A percentile compares a stretch with the other conserved stretches of the same genome.
Conservation (phyloP, 1,140 invertebrate species). For the Drosophila ambigua region DNA sequence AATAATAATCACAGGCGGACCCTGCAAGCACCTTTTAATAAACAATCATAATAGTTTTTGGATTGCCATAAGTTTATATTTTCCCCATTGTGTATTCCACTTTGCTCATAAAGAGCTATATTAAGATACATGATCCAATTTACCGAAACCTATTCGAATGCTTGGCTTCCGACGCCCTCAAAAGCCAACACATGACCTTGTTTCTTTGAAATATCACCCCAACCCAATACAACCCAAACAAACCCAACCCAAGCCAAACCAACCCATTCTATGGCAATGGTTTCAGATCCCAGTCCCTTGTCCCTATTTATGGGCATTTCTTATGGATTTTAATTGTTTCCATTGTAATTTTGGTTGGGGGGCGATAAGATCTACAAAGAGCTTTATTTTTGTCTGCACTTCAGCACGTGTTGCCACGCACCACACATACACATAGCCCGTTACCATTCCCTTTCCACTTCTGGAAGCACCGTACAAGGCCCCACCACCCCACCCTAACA, state of each 20-base stretch:
- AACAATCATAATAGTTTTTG: too few species aligned
- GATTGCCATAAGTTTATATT: too few species aligned
- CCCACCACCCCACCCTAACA: constrained; percentile 21
- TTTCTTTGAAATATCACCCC: constrained; percentile 27
- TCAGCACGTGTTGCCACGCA: constrained; percentile 46
- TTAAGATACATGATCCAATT: too few species aligned
- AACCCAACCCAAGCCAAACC: too few species aligned
- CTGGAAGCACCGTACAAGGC: constrained; percentile 23
- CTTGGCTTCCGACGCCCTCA: too few species aligned
- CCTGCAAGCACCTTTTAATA: too few species aligned
- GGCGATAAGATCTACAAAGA: constrained; percentile 51
- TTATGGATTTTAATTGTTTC: constrained; percentile 53
- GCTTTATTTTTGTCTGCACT: constrained; percentile 59
- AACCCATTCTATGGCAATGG: not conserved
- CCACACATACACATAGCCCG: not conserved
- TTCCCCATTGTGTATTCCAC: too few species aligned
- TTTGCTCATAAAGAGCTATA: too few species aligned
- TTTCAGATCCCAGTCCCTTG: constrained; percentile 3
- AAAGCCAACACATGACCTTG: constrained; percentile 43
- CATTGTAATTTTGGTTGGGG: constrained; percentile 24
- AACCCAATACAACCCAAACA: not conserved
- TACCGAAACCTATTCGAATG: too few species aligned
- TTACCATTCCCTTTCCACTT: constrained; percentile 18
- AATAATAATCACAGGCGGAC: too few species aligned
- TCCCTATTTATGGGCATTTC: constrained; percentile 42